Conservation (phyloP, 2,888 invertebrate species). For the Anorthoa munda region DNA sequence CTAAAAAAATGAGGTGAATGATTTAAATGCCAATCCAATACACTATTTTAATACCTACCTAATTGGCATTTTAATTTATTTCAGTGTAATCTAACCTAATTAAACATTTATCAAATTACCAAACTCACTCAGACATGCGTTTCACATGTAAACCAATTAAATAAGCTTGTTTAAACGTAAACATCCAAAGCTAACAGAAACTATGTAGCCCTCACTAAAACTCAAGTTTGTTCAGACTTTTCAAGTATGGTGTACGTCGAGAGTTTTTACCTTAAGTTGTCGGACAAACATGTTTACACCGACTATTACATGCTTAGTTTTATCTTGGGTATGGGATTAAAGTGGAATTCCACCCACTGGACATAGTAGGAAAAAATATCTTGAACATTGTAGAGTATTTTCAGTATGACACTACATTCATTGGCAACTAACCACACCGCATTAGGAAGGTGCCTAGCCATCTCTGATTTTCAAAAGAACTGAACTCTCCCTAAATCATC, state of each 20-base stretch:
- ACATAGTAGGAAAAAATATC: neutral
- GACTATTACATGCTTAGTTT: conserved; percentile 40
- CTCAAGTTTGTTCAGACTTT: conserved; percentile 52
- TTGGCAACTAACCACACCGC: neutral
- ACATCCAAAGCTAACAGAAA: conserved; percentile 61
- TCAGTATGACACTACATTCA: neutral
- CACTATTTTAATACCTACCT: neutral
- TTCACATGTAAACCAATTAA: conserved; percentile 20
- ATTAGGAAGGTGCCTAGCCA: neutral
- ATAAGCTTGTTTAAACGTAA: conserved; percentile 56
- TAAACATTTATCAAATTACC: conserved; percentile 18
- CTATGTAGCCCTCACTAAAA: conserved; percentile 60
- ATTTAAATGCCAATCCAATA: neutral
- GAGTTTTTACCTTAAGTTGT: conserved; percentile 52
- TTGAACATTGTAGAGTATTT: neutral
- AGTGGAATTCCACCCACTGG: conserved; percentile 7
- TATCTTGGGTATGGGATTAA: conserved; percentile 34
- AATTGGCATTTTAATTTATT: conserved; percentile 12
- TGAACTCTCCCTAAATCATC: neutral
- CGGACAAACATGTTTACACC: conserved; percentile 55
- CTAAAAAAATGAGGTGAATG: too few species aligned
- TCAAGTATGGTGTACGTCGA: conserved; percentile 43
- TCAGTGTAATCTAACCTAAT: neutral
- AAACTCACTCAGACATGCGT: conserved; percentile 15
- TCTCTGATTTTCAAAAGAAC: neutral